Evolutionary conservation across 2,113 vertebrate species (phyloP).

Genomic region (Chionis minor): DNA sequence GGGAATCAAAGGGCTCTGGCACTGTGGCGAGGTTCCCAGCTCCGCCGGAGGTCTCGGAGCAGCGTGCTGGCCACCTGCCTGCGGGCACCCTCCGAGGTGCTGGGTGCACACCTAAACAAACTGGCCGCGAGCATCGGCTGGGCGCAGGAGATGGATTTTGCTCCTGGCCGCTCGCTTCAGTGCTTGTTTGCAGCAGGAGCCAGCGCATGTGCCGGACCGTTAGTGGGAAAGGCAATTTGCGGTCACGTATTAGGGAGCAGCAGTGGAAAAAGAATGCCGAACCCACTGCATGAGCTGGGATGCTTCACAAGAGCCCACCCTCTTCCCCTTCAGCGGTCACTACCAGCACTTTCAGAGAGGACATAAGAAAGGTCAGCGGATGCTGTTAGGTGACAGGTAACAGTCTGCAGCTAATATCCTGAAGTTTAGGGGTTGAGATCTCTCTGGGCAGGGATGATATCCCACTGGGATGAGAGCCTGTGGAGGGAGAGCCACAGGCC

Average conservation of each 20-base stretch:
- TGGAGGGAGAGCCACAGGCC: not conserved
- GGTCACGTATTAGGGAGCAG: not conserved
- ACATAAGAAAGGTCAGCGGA: not conserved
- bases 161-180: fast-evolving
- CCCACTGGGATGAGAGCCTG: not conserved
- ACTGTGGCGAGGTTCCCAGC: not conserved
- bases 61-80: not conserved
- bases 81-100: fast-evolving
- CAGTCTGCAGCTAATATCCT: not conserved
- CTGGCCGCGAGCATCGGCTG: not conserved
- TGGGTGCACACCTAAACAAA: slow-evolving; percentile 20
- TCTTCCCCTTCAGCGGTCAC: not conserved
- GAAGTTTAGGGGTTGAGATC: not conserved
- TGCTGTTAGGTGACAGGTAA: not conserved
- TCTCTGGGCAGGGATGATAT: not conserved
- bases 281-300: fast-evolving
- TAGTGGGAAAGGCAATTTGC: not conserved
- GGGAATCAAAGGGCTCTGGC: not conserved
- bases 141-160: not conserved
- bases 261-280: not conserved
- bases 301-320: not conserved
- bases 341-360: not conserved
- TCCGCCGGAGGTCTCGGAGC: not conserved
- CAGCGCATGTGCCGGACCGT: not conserved
- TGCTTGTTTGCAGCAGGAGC: not conserved